Evolutionary conservation across 1,140 invertebrate genomes (phyloP).

Genomic region (Drosophila lowei): DNA sequence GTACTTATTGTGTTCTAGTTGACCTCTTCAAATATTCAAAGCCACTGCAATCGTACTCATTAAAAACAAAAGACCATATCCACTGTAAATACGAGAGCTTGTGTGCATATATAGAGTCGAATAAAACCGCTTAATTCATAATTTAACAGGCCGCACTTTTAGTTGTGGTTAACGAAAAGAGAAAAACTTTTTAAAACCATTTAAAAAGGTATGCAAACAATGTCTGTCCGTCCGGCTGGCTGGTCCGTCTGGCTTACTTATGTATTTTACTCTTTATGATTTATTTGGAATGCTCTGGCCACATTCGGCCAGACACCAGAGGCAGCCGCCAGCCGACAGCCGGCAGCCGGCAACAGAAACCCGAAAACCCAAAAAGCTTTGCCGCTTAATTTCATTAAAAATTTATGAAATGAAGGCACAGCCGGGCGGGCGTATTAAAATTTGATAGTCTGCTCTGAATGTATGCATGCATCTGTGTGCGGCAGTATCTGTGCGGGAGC

Average conservation of each 20-base stretch:
- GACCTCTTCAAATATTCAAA: constrained; percentile 64
- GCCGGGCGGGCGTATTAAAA: constrained; percentile 73
- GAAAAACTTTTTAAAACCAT: constrained; percentile 57
- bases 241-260: constrained; percentile 63
- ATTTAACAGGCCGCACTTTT: constrained; percentile 74
- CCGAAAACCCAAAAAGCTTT: constrained; percentile 72
- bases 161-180: constrained; percentile 64
- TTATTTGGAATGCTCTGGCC: constrained; percentile 67
- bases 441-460: constrained; percentile 73
- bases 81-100: constrained; percentile 1
- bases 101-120: constrained; percentile 19
- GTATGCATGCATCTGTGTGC: constrained; percentile 15
- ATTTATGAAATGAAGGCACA: constrained; percentile 80
- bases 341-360: constrained; percentile 5
- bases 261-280: constrained; percentile 76
- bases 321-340: background rate
- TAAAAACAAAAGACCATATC: constrained; percentile 66
- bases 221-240: constrained; percentile 25
- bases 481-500: constrained; percentile 3
- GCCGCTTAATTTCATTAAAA: constrained; percentile 81
- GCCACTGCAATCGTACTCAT: constrained; percentile 52
- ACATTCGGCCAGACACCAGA: constrained; percentile 51
- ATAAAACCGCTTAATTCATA: constrained; percentile 75
- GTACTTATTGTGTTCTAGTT: constrained; percentile 56
- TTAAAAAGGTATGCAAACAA: constrained; percentile 80